These are phyloP conservation scores for Halcyon leucocephala DNA, from an alignment of 2,797 vertebrate genomes.

Conservation along the genomic window DNA sequence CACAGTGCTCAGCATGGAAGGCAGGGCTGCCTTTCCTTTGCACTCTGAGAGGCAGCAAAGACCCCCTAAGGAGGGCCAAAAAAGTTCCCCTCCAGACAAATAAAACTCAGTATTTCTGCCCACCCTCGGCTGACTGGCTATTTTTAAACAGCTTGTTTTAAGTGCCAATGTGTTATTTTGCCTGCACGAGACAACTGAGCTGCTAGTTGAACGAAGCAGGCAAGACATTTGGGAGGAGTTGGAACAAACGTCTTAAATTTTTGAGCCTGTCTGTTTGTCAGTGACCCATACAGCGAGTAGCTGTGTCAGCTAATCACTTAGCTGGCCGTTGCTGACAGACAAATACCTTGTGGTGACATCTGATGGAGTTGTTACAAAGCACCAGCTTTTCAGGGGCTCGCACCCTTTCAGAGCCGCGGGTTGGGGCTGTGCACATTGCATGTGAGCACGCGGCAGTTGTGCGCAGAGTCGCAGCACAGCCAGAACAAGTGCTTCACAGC, in stretches of 20 bases:
- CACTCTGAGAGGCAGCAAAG: neutral
- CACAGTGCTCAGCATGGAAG: neutral
- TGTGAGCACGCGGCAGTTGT: neutral
- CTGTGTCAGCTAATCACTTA: slow-evolving; percentile 75
- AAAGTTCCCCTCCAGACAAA: neutral
- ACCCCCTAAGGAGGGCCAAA: neutral
- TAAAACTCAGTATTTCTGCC: neutral
- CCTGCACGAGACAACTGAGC: neutral
- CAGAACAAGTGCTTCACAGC: neutral
- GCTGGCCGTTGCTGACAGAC: slow-evolving; percentile 72
- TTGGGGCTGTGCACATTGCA: neutral
- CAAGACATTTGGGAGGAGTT: slow-evolving; percentile 64
- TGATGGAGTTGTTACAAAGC: slow-evolving; percentile 16
- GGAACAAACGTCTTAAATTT: slow-evolving; percentile 71
- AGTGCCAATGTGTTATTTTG: slow-evolving; percentile 45
- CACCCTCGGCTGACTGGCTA: neutral
- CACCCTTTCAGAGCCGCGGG: neutral
- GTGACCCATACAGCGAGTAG: slow-evolving; percentile 75
- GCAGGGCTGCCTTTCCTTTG: neutral
- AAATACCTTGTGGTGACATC: slow-evolving; percentile 65
- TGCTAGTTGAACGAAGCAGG: slow-evolving; percentile 57
- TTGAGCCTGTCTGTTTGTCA: slow-evolving; percentile 78
- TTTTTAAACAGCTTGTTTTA: slow-evolving; percentile 42
- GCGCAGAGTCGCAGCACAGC: neutral
- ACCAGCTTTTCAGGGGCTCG: neutral